phyloP scores from a whole-genome alignment of 2,797 vertebrate genomes.

The Hippopotamyrus pictus region DNA sequence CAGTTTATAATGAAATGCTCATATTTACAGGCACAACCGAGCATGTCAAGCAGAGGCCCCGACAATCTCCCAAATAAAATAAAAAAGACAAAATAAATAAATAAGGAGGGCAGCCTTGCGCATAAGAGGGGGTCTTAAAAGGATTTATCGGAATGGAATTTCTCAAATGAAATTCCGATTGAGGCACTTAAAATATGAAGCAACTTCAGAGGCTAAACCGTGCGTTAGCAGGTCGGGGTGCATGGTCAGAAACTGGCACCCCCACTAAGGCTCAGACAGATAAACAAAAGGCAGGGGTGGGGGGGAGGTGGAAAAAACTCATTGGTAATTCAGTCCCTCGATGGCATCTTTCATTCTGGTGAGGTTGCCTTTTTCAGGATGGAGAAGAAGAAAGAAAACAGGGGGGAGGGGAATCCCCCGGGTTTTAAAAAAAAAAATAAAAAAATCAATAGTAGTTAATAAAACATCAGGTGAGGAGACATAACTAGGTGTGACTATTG shows the following conservation, averaged over 20 bases:
- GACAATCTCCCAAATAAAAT: slow-evolving; percentile 72
- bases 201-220: slow-evolving; percentile 71
- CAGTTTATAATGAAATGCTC: slow-evolving; percentile 98
- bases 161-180: slow-evolving; percentile 94
- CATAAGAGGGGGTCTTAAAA: slow-evolving; percentile 87
- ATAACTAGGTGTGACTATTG: slow-evolving; percentile 91
- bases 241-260: slow-evolving; percentile 9
- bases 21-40: slow-evolving; percentile 97
- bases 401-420: slow-evolving; percentile 49
- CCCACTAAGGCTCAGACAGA: slow-evolving; percentile 35
- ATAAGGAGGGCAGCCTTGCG: slow-evolving; percentile 76
- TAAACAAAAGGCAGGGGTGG: slow-evolving; percentile 29
- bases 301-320: slow-evolving; percentile 54
- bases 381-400: slow-evolving; percentile 44
- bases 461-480: slow-evolving; percentile 97
- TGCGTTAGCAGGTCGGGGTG: slow-evolving; percentile 45
- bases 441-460: slow-evolving; percentile 97
- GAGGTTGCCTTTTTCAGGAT: slow-evolving; percentile 70
- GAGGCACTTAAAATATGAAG: slow-evolving; percentile 91
- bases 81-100: slow-evolving; percentile 69
- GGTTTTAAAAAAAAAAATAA: slow-evolving; percentile 59
- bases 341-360: slow-evolving; percentile 67
- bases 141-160: slow-evolving; percentile 95
- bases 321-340: slow-evolving; percentile 75
- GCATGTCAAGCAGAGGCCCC: slow-evolving; percentile 86